phyloP scores from a whole-genome alignment of 2,797 vertebrate species.

The Mallotus villosus region DNA sequence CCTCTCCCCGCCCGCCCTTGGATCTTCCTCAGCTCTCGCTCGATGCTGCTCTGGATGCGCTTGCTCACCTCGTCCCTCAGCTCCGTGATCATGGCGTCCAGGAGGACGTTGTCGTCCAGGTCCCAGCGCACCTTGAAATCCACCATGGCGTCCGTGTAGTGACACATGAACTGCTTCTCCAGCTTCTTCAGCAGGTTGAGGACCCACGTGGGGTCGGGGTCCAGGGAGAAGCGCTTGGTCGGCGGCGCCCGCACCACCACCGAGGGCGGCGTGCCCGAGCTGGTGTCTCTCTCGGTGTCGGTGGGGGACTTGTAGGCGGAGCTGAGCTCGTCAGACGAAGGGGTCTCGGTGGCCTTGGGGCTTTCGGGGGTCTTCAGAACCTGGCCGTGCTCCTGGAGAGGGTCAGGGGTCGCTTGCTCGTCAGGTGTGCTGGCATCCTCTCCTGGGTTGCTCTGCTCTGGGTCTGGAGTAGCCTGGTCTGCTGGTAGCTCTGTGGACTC shows the following conservation, averaged over 20 bases:
- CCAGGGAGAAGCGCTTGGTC: conserved; percentile 53
- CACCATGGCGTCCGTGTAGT: conserved; percentile 79
- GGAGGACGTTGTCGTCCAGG: conserved; percentile 73
- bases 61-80: conserved; percentile 80
- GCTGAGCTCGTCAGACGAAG: conserved; percentile 49
- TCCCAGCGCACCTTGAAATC: conserved; percentile 88
- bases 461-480: conserved; percentile 39
- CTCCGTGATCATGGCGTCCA: conserved; percentile 83
- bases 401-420: conserved; percentile 28
- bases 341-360: conserved; percentile 49
- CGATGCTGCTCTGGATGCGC: conserved; percentile 81
- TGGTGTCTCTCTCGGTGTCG: conserved; percentile 57
- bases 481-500: neutral
- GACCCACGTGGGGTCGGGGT: conserved; percentile 83
- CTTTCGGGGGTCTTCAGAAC: conserved; percentile 42
- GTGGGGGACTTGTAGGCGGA: conserved; percentile 57
- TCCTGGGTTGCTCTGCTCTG: conserved; percentile 21
- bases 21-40: conserved; percentile 82
- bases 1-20: conserved; percentile 55
- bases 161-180: conserved; percentile 85
- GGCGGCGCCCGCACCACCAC: conserved; percentile 22
- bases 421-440: conserved; percentile 33
- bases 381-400: conserved; percentile 5
- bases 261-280: conserved; percentile 42
- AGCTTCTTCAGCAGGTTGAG: conserved; percentile 83